Percentiles rank a stretch among this genome's conserved stretches.
Evolutionary conservation across 1,140 invertebrate genomes (phyloP).

Genomic region (Drosophila persimilis): DNA sequence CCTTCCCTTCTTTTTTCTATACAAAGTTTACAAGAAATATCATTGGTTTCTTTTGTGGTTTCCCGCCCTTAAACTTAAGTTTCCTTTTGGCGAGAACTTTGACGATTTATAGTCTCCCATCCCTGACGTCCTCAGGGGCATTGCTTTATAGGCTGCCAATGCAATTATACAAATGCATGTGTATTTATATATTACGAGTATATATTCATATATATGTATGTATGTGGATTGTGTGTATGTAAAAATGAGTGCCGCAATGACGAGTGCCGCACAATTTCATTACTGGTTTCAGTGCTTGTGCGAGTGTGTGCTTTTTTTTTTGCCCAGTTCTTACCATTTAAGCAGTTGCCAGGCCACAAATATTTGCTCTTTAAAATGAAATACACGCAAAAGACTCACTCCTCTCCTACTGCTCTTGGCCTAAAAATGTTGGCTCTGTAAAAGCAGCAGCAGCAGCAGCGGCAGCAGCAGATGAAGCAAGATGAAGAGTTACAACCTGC

Average conservation of each 20-base stretch:
- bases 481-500: slow-evolving; percentile 9
- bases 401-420: slow-evolving; percentile 37
- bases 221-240: slow-evolving; percentile 19
- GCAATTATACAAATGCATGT: slow-evolving; percentile 21
- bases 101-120: slow-evolving; percentile 8
- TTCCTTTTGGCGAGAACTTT: too few species aligned
- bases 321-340: slow-evolving; percentile 43
- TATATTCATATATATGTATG: slow-evolving; percentile 21
- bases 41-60: too few species aligned
- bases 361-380: slow-evolving; percentile 77
- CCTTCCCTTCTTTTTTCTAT: too few species aligned
- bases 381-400: slow-evolving; percentile 44
- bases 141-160: slow-evolving; percentile 7
- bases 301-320: slow-evolving; percentile 15
- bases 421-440: slow-evolving; percentile 49
- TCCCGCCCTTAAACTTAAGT: too few species aligned
- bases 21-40: too few species aligned
- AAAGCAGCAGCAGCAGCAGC: background rate
- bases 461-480: slow-evolving; percentile 4
- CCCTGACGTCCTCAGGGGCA: slow-evolving; percentile 2
- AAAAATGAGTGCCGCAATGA: slow-evolving; percentile 54
- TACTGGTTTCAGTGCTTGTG: slow-evolving; percentile 40
- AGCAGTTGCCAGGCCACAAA: slow-evolving; percentile 56
- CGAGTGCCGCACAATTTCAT: slow-evolving; percentile 68
- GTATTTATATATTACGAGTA: slow-evolving; percentile 29